Evolutionary conservation across 2,797 vertebrate species (phyloP).

Genomic region (Acridotheres tristis): DNA sequence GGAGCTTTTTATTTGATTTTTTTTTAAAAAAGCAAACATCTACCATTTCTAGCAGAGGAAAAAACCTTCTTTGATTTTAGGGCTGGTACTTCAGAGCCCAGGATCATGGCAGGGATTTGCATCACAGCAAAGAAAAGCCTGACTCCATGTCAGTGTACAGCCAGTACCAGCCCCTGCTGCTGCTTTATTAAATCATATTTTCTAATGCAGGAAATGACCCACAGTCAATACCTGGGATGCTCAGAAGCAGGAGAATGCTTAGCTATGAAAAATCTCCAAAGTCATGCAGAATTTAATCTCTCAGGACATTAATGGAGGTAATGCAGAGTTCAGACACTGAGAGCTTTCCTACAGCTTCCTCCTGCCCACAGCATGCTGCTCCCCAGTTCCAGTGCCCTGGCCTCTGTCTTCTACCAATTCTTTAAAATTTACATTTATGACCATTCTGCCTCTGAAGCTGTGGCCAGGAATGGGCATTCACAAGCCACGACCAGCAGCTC

Average conservation of each 20-base stretch:
- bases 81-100: neutral
- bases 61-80: neutral
- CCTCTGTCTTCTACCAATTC: neutral
- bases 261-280: neutral
- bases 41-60: neutral
- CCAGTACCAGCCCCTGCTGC: neutral
- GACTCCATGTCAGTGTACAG: neutral
- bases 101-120: neutral
- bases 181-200: neutral
- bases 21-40: neutral
- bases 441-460: neutral
- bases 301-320: neutral
- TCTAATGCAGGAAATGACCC: neutral
- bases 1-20: neutral
- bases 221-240: neutral
- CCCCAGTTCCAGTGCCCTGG: neutral
- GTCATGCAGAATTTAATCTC: neutral
- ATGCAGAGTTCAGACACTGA: neutral
- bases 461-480: neutral
- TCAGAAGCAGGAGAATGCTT: neutral
- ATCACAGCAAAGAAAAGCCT: neutral
- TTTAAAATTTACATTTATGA: fast-evolving
- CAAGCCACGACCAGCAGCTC: neutral
- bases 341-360: neutral
- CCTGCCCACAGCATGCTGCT: neutral